phyloP scores from a whole-genome alignment of 2,888 invertebrate genomes.

The Frankliniella intonsa region DNA sequence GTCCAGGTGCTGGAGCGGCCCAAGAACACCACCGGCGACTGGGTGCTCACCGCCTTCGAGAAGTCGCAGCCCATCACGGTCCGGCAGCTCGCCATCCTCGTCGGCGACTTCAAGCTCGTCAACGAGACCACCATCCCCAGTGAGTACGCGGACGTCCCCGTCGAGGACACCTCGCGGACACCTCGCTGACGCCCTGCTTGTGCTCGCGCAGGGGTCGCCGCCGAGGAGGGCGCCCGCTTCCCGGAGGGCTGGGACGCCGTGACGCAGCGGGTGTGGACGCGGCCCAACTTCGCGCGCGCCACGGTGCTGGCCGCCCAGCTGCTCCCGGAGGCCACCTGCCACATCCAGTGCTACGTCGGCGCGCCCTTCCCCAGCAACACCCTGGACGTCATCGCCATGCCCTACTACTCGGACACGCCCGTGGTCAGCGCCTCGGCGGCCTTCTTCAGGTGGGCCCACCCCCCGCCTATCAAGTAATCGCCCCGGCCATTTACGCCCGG shows the following conservation, averaged over 20 bases:
- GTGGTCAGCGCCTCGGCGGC: background rate
- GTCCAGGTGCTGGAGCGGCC: background rate
- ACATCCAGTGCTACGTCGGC: conserved; percentile 16
- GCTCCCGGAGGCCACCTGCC: conserved; percentile 6
- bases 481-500: too few relatives aligned
- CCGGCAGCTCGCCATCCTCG: background rate
- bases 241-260: background rate
- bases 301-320: background rate
- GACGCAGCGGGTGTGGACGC: background rate
- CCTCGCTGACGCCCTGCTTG: background rate
- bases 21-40: background rate
- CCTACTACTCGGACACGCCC: conserved; percentile 12
- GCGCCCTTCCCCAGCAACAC: conserved; percentile 15
- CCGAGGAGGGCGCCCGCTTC: background rate
- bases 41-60: conserved; percentile 12
- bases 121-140: conserved; percentile 4
- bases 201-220: background rate
- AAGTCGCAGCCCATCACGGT: background rate
- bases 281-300: conserved; percentile 17
- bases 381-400: conserved; percentile 1
- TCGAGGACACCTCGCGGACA: too few relatives aligned
- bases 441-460: background rate
- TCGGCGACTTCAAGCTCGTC: conserved; percentile 1
- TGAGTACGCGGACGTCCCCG: background rate
- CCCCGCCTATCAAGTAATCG: too few relatives aligned